These are phyloP conservation scores for Macroramphosus scolopax DNA, from an alignment of 2,797 vertebrate species.

Conservation along the genomic window DNA sequence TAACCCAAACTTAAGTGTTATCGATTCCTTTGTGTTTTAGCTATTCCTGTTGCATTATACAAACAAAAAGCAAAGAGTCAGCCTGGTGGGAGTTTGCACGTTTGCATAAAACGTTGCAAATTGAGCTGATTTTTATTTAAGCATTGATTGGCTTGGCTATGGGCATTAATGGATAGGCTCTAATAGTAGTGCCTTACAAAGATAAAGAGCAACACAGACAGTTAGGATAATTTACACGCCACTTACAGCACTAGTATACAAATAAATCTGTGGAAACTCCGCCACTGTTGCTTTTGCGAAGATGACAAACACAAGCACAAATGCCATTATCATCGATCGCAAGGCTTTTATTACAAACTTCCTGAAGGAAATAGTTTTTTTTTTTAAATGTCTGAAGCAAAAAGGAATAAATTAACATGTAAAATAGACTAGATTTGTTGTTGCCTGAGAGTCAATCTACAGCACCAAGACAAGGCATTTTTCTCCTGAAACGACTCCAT, in stretches of 20 bases:
- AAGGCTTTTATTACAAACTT: slow-evolving; percentile 85
- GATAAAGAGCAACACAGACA: slow-evolving; percentile 82
- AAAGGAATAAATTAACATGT: slow-evolving; percentile 80
- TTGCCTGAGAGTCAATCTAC: slow-evolving; percentile 65
- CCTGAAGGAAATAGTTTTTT: slow-evolving; percentile 72
- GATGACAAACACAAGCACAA: slow-evolving; percentile 85
- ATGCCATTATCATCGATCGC: slow-evolving; percentile 85
- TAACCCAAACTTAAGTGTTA: slow-evolving; percentile 75
- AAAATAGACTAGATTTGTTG: slow-evolving; percentile 69
- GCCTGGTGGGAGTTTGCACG: slow-evolving; percentile 57
- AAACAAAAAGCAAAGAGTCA: slow-evolving; percentile 69
- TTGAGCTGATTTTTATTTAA: slow-evolving; percentile 77
- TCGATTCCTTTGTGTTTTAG: slow-evolving; percentile 73
- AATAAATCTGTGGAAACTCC: slow-evolving; percentile 84
- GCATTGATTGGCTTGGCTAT: slow-evolving; percentile 76
- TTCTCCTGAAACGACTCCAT: slow-evolving; percentile 57
- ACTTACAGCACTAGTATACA: slow-evolving; percentile 86
- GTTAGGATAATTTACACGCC: slow-evolving; percentile 86
- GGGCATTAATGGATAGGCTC: slow-evolving; percentile 80
- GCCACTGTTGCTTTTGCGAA: slow-evolving; percentile 81
- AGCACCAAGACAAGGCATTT: slow-evolving; percentile 57
- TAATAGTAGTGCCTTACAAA: slow-evolving; percentile 82
- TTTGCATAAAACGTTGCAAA: slow-evolving; percentile 75
- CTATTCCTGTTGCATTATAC: slow-evolving; percentile 71
- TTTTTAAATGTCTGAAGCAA: slow-evolving; percentile 38